phyloP scores from a whole-genome alignment of 2,797 vertebrate species.

The Acanthopagrus latus region DNA sequence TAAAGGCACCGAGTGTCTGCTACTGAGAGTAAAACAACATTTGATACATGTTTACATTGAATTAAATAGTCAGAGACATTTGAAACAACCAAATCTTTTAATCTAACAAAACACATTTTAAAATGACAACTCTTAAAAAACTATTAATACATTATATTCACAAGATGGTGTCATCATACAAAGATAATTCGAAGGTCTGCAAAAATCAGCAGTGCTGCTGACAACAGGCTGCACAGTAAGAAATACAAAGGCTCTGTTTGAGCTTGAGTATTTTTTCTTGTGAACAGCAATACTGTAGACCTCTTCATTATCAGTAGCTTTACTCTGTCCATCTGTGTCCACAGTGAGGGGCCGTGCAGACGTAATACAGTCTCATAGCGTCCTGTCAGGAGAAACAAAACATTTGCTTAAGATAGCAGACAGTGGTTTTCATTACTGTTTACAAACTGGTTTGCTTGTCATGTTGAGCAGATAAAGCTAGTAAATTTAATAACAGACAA shows the following conservation, averaged over 20 bases:
- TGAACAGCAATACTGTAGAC: conserved; percentile 11
- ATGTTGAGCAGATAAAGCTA: background rate
- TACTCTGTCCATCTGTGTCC: conserved; percentile 96
- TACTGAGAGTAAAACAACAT: background rate
- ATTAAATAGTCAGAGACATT: conserved; percentile 31
- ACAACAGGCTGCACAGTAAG: background rate
- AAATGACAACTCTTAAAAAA: conserved; percentile 47
- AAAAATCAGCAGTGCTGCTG: conserved; percentile 24
- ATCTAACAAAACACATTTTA: conserved; percentile 53
- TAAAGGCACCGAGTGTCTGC: background rate
- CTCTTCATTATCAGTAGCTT: conserved; percentile 16
- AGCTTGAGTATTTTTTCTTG: conserved; percentile 8
- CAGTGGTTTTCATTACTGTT: background rate
- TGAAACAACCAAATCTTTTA: conserved; percentile 60
- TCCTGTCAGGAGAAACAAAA: conserved; percentile 81
- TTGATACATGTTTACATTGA: background rate
- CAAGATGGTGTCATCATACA: conserved; percentile 26
- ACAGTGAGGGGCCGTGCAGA: conserved; percentile 95
- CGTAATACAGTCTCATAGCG: conserved; percentile 95
- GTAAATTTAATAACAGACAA: background rate
- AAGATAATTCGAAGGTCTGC: background rate
- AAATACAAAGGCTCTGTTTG: background rate
- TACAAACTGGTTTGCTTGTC: background rate
- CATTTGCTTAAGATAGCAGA: background rate
- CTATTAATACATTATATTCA: conserved; percentile 54